Evolutionary conservation across 2,888 invertebrate genomes (phyloP).

Genomic region (Tethea ocularis): DNA sequence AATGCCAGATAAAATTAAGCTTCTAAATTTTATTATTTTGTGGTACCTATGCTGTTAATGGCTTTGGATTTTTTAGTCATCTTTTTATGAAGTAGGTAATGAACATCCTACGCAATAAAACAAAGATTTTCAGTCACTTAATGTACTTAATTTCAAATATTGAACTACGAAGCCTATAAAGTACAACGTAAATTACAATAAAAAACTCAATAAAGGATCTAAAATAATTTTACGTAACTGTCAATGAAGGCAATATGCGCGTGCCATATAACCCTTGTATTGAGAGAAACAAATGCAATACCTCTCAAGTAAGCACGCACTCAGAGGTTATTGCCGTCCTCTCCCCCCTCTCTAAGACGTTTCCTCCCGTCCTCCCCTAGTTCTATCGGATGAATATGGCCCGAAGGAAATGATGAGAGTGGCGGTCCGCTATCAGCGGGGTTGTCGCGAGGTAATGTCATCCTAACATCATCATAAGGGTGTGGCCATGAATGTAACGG

Average conservation of each 20-base stretch:
- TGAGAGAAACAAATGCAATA: conserved; percentile 57
- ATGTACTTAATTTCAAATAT: too few species aligned
- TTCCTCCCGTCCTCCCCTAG: conserved; percentile 20
- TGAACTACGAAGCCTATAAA: too few species aligned
- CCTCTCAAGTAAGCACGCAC: conserved; percentile 62
- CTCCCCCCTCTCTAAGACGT: conserved; percentile 14
- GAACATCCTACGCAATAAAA: too few species aligned
- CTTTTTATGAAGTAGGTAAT: too few species aligned
- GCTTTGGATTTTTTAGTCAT: too few species aligned
- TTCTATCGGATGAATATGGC: conserved; percentile 69
- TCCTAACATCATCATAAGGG: conserved; percentile 43
- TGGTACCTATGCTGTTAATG: too few species aligned
- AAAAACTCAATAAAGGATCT: background rate
- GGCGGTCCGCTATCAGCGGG: conserved; percentile 51
- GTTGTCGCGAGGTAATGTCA: conserved; percentile 46
- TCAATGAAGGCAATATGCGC: conserved; percentile 16
- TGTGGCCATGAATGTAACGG: conserved; percentile 24
- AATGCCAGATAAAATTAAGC: too few species aligned
- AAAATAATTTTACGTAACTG: background rate
- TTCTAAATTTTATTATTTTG: too few species aligned
- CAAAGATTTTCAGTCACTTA: too few species aligned
- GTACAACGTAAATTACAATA: too few species aligned
- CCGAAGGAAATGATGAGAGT: conserved; percentile 80
- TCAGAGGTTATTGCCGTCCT: conserved; percentile 56
- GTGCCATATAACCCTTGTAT: conserved; percentile 30